Conservation (phyloP, 1,140 invertebrate species). For the Apis mellifera region DNA sequence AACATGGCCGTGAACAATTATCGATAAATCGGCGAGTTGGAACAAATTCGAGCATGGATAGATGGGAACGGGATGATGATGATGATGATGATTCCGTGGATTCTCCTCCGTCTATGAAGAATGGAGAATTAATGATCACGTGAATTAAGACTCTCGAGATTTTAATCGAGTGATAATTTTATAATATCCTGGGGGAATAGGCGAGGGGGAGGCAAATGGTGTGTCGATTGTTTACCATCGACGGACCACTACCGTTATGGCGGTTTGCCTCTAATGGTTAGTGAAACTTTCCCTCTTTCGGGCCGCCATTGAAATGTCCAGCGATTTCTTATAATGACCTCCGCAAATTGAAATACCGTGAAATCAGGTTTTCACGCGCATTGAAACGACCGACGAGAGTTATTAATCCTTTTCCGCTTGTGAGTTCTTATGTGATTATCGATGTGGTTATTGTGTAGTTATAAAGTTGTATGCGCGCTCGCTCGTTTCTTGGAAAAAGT, state of each 20-base stretch:
- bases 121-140: background rate
- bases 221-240: constrained; percentile 9
- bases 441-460: background rate
- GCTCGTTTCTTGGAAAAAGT: constrained; percentile 9
- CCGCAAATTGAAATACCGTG: constrained; percentile 19
- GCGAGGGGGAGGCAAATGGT: background rate
- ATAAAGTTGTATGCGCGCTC: too few species aligned
- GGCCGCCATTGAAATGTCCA: background rate
- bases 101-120: background rate
- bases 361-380: constrained; percentile 18
- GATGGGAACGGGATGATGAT: constrained; percentile 10
- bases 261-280: constrained; percentile 4
- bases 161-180: constrained; percentile 33
- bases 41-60: constrained; percentile 46
- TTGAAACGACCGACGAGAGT: constrained; percentile 1
- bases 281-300: background rate
- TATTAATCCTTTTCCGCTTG: constrained; percentile 4
- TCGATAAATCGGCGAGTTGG: constrained; percentile 51
- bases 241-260: background rate
- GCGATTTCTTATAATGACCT: constrained; percentile 29
- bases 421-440: constrained; percentile 1
- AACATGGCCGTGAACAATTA: constrained; percentile 46
- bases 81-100: constrained; percentile 37
- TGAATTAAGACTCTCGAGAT: constrained; percentile 38
- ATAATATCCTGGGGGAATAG: constrained; percentile 38